Base-by-base conservation (phyloP, 2,113 vertebrate species). In the Nerophis ophidion region DNA sequence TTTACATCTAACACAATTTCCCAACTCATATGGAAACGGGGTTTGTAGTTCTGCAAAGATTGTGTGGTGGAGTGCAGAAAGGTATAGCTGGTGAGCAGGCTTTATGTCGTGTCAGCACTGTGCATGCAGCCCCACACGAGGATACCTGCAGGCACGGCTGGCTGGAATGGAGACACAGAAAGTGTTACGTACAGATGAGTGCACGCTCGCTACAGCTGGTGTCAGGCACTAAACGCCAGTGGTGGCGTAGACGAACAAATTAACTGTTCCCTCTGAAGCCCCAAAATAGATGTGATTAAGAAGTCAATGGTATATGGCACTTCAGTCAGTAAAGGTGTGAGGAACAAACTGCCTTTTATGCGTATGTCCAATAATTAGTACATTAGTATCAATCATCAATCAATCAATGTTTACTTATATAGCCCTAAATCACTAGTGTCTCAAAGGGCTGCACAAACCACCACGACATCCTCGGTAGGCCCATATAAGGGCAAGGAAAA, bases 81-180 rank as follows among this genome's bases (percentile, higher is more conserved):
- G 54, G 52, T 58, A 54, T 47, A 34, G 35, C 72, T 66, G 17
- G 19, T 34, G 13, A 36, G 33, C 19, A 59, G 48, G 35, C 46
- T 44, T 16, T 66, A n/a, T 66, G 59, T 66, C 5, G 65, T 58
- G 74, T 82, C 74, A 75, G 73, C 66, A 57, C 48, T 26, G 67
- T 68, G 60, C 66, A 45, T 58, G 36, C 19, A 17, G 73, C 72
- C 74, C 68, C 53, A 63, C 63, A 59, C 63, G 75, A 78, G 76
- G 71, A 80, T 79, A 66, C 42, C 63, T 7, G 8, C 66, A 42
- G 61, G 12, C 60, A 55, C 8, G 57, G 65, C 7, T 8, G 15
- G 60, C 63, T 60, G 60, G 78, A 76, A 83, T 71, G 65, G 78
- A 76, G 57, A 72, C 17, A 10, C 70, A 57, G 26, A 6, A 60